Conservation (phyloP, 2,888 invertebrate genomes). For the Drosophila planitibia region DNA sequence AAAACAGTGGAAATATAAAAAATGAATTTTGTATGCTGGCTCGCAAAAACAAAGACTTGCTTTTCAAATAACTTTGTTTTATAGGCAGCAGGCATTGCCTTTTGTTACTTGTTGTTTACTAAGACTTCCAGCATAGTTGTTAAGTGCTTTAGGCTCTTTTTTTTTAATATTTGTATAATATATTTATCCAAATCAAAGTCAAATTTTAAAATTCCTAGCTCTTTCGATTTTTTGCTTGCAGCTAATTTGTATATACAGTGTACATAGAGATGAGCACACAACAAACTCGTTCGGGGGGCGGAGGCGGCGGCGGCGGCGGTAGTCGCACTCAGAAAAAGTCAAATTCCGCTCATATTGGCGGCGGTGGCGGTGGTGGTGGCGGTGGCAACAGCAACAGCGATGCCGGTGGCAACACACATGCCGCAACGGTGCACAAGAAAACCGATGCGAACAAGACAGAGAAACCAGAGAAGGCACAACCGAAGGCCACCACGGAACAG, state of each 20-base stretch:
- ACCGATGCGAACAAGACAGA: slow-evolving; percentile 88
- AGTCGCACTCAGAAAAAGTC: slow-evolving; percentile 85
- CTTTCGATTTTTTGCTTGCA: slow-evolving; percentile 54
- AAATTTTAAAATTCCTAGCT: slow-evolving; percentile 29
- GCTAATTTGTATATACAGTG: slow-evolving; percentile 86
- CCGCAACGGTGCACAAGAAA: slow-evolving; percentile 85
- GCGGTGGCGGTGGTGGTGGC: slow-evolving; percentile 82
- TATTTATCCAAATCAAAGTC: slow-evolving; percentile 41
- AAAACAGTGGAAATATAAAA: neutral
- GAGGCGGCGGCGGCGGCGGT: slow-evolving; percentile 80
- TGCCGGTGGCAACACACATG: slow-evolving; percentile 74
- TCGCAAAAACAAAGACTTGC: neutral
- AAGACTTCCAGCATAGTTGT: slow-evolving; percentile 36
- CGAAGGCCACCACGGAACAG: slow-evolving; percentile 92
- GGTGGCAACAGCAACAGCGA: slow-evolving; percentile 71
- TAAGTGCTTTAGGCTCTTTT: slow-evolving; percentile 34
- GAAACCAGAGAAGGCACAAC: slow-evolving; percentile 87
- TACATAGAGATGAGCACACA: slow-evolving; percentile 86
- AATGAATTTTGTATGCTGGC: neutral
- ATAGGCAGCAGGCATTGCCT: slow-evolving; percentile 38
- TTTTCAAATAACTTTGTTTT: neutral
- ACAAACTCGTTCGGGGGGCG: slow-evolving; percentile 85
- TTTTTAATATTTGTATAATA: slow-evolving; percentile 34
- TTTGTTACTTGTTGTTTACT: slow-evolving; percentile 1
- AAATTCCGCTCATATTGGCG: slow-evolving; percentile 80